These are phyloP conservation scores for Labrus mixtus DNA, from an alignment of 2,113 vertebrate species.

Conservation along the genomic window DNA sequence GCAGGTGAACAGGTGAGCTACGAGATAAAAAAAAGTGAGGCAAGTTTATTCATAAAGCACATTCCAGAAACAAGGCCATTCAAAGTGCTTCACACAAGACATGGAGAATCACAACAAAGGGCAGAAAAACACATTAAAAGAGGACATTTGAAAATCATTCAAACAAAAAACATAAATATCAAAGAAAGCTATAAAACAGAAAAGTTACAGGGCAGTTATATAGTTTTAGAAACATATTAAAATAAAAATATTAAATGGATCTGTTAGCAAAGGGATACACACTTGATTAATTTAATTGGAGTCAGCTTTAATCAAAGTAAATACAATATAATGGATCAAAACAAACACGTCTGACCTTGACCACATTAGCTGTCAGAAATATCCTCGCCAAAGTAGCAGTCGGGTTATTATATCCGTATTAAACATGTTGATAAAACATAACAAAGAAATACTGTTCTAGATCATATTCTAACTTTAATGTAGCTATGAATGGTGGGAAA, in stretches of 20 bases:
- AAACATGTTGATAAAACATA: background rate
- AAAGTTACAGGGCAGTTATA: no score
- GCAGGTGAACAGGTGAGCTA: slow-evolving; percentile 6
- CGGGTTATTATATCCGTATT: background rate
- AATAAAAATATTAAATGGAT: no score
- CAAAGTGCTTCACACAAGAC: no score
- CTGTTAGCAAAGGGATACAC: background rate
- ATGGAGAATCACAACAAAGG: no score
- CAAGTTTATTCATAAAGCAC: background rate
- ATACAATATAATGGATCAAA: background rate
- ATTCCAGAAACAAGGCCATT: no score
- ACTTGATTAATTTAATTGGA: background rate
- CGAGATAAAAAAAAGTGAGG: background rate
- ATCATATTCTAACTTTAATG: background rate
- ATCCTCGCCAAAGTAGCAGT: background rate
- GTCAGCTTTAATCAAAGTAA: background rate
- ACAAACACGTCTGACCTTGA: slow-evolving; percentile 36
- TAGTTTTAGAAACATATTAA: no score
- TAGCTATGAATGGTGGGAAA: background rate
- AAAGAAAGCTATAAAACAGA: no score
- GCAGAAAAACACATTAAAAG: no score
- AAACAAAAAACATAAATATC: no score
- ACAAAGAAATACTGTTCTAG: background rate
- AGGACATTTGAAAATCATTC: no score
- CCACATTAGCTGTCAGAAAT: background rate